Conservation (phyloP, 2,888 invertebrate genomes). For the Callyntrura guangdongensis region DNA sequence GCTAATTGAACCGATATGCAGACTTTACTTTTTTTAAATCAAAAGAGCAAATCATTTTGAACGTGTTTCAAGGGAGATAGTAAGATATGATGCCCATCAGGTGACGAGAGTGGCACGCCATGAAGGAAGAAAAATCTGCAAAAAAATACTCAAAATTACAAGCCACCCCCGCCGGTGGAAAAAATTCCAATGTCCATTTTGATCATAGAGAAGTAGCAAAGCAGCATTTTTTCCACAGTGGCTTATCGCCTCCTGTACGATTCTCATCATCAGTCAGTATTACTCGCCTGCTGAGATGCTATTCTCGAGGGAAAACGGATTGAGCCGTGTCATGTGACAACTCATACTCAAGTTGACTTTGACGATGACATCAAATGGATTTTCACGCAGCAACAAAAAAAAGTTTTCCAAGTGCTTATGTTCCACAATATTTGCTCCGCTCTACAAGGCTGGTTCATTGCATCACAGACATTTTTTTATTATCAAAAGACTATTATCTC, state of each 20-base stretch:
- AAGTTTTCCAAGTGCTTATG: neutral
- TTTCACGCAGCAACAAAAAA: slow-evolving; percentile 4
- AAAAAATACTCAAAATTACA: slow-evolving; percentile 26
- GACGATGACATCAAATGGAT: slow-evolving; percentile 60
- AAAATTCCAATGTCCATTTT: slow-evolving; percentile 43
- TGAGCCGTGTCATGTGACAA: slow-evolving; percentile 57
- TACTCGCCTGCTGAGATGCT: slow-evolving; percentile 59
- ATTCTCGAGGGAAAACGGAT: slow-evolving; percentile 26
- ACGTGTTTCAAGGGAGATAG: neutral
- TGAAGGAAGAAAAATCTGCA: slow-evolving; percentile 15
- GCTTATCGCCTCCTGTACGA: neutral
- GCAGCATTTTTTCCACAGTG: slow-evolving; percentile 1
- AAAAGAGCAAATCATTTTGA: slow-evolving; percentile 20
- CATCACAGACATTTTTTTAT: slow-evolving; percentile 12
- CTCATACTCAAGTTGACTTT: slow-evolving; percentile 43
- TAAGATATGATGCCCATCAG: slow-evolving; percentile 23
- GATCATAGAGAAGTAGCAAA: neutral
- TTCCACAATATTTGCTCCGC: neutral
- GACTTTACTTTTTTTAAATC: slow-evolving; percentile 1
- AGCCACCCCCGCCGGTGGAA: slow-evolving; percentile 60
- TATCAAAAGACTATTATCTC: slow-evolving; percentile 40
- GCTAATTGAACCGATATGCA: slow-evolving; percentile 57
- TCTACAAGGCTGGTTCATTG: neutral
- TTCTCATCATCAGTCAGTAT: slow-evolving; percentile 31
- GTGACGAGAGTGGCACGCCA: slow-evolving; percentile 60